Conservation (phyloP, 2,888 invertebrate genomes). For the Scrobipalpa costella region DNA sequence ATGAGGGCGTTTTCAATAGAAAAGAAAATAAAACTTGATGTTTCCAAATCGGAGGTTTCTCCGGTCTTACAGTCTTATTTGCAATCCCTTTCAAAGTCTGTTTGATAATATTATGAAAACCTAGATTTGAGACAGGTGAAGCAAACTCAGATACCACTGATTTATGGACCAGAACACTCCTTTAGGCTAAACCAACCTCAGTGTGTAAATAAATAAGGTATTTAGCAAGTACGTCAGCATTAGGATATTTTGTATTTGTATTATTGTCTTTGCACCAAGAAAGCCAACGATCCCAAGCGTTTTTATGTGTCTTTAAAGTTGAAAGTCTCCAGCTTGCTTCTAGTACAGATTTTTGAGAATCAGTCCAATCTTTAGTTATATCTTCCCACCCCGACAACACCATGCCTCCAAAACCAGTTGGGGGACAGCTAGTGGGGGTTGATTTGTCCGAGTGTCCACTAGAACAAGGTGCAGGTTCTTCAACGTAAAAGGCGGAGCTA, state of each 20-base stretch:
- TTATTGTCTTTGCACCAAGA: background rate
- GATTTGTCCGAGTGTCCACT: background rate
- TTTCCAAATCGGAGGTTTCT: background rate
- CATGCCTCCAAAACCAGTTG: constrained; percentile 1
- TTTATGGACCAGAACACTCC: too few relatives aligned
- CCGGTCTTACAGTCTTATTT: too few relatives aligned
- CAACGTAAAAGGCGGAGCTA: background rate
- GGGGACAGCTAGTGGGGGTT: background rate
- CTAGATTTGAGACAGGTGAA: background rate
- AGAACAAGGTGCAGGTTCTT: background rate
- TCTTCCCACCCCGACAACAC: background rate
- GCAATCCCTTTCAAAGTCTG: too few relatives aligned
- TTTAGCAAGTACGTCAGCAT: background rate
- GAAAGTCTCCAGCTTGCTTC: too few relatives aligned
- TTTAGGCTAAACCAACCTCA: too few relatives aligned
- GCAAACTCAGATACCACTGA: background rate
- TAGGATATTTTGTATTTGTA: background rate
- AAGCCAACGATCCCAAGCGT: background rate
- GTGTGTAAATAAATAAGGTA: background rate
- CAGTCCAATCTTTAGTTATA: too few relatives aligned
- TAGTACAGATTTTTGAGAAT: too few relatives aligned
- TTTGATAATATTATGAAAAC: background rate
- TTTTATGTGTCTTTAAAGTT: too few relatives aligned
- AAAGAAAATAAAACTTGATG: background rate
- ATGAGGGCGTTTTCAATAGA: background rate